A percentile compares a stretch with the other conserved stretches of the same genome.
Conservation (phyloP, 2,113 vertebrate species). For the Sinocyclocheilus anophthalmus region DNA sequence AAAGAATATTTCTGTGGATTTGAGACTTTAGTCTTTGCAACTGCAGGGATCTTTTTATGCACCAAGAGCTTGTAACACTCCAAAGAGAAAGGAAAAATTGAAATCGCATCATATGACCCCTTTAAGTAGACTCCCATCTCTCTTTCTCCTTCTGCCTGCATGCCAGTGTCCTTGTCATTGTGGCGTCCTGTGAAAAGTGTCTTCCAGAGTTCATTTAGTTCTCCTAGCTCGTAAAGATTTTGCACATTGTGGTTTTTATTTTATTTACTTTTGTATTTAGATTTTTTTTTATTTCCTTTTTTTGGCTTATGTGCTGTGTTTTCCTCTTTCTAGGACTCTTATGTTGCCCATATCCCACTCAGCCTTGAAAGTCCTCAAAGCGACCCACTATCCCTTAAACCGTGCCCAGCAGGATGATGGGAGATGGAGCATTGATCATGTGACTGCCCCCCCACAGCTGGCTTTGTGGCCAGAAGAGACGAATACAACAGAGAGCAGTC, state of each 20-base stretch:
- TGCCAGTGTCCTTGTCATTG: constrained; percentile 47
- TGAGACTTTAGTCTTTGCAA: no score
- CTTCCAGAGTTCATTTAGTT: constrained; percentile 57
- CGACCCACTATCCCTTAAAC: constrained; percentile 99
- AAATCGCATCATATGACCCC: no score
- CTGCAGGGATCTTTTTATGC: no score
- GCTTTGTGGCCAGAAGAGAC: constrained; percentile 92
- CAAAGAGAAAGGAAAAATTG: no score
- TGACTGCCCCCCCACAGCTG: constrained; percentile 83
- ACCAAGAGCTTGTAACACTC: no score
- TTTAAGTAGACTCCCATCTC: constrained; percentile 41
- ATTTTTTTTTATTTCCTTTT: constrained; percentile 52
- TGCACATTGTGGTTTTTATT: constrained; percentile 58
- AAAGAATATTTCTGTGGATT: no score
- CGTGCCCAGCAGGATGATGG: constrained; percentile 94
- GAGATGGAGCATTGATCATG: constrained; percentile 92
- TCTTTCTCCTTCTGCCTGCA: constrained; percentile 44
- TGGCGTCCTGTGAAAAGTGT: constrained; percentile 56
- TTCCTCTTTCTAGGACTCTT: constrained; percentile 99
- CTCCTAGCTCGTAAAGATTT: constrained; percentile 57
- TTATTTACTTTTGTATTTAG: constrained; percentile 64
- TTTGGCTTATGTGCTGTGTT: constrained; percentile 99
- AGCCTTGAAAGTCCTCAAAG: constrained; percentile 99
- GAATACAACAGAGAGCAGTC: constrained; percentile 76
- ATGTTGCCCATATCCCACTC: constrained; percentile 99